phyloP scores from a whole-genome alignment of 2,797 vertebrate species.

The Argya squamiceps region DNA sequence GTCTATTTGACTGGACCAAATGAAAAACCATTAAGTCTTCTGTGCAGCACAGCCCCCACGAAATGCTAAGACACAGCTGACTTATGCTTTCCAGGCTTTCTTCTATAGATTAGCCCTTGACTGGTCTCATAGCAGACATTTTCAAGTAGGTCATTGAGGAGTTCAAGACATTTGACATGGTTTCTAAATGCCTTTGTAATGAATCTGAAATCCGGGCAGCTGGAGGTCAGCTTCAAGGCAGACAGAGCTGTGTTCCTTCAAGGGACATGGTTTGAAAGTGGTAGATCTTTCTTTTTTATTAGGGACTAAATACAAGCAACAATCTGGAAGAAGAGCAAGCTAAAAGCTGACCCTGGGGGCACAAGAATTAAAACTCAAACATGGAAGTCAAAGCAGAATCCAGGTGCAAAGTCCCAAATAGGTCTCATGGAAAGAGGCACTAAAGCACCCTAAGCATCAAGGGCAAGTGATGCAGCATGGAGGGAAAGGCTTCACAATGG shows the following conservation, averaged over 20 bases:
- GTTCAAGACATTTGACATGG: conserved; percentile 10
- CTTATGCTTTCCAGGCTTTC: background rate
- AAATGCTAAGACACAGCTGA: background rate
- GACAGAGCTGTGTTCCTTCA: background rate
- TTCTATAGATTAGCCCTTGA: background rate
- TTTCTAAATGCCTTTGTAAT: conserved; percentile 31
- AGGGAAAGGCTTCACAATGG: background rate
- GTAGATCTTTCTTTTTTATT: conserved; percentile 38
- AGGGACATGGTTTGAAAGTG: background rate
- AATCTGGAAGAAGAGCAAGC: background rate
- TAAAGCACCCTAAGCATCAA: background rate
- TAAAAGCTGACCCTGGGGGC: background rate
- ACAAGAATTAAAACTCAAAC: accelerated
- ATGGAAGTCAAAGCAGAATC: background rate
- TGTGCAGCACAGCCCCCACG: background rate
- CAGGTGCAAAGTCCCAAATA: background rate
- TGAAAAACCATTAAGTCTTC: background rate
- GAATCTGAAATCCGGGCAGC: background rate
- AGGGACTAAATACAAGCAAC: background rate
- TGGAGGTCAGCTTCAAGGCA: conserved; percentile 23
- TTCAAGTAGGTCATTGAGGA: background rate
- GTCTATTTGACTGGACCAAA: background rate
- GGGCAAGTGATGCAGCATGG: background rate
- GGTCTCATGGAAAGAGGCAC: background rate
- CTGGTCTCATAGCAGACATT: background rate